Evolutionary conservation across 2,888 invertebrate genomes (phyloP), one percentile per base, ranked within the genome.

Genomic region (Adelognathus sp.): DNA sequence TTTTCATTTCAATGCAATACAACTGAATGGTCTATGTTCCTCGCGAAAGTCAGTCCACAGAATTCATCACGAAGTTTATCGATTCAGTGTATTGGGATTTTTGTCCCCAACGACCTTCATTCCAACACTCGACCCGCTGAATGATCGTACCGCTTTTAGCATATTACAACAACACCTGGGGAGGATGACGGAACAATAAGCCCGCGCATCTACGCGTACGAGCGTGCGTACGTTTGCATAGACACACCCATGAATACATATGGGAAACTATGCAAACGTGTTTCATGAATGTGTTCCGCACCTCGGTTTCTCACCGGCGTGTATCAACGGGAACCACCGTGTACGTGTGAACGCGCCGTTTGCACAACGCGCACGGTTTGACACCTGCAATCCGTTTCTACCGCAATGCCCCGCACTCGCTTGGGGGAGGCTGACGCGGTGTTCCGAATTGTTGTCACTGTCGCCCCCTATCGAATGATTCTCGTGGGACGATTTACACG

Each of bases 291-390:
- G 61, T 73, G 41, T 61, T 76, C 39, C 31, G 21, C 52, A 54
- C 21, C 36, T 63, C 33, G 41, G 33, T 69, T 70, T 29, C 58
- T 63, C 64, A 24, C 63, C 50, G 50, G 16, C 56, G 39, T 39
- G 67, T 72, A 76, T 63, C 41, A 46, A 46, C 58, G 46, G 56
- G 63, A n/a, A 21, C 73, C 39, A 67, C 24, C 46, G 36, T 54
- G 61, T 77, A 78, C 77, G 73, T 69, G 69, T 72, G 69, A 73
- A 73, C 46, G 69, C 58, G 46, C 63, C 16, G 7, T 58, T 67
- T 69, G 73, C 73, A 58, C 56, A 4, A 31, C 52, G 27, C n/a
- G 33, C 16, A 74, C 39, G 73, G 39, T 4, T 60, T 58, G 70
- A 60, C 64, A 41, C 60, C 69, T 18, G 54, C 73, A 70, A 78